Evolutionary conservation across 2,113 vertebrate genomes (phyloP).

Genomic region (Chelonoidis abingdonii): DNA sequence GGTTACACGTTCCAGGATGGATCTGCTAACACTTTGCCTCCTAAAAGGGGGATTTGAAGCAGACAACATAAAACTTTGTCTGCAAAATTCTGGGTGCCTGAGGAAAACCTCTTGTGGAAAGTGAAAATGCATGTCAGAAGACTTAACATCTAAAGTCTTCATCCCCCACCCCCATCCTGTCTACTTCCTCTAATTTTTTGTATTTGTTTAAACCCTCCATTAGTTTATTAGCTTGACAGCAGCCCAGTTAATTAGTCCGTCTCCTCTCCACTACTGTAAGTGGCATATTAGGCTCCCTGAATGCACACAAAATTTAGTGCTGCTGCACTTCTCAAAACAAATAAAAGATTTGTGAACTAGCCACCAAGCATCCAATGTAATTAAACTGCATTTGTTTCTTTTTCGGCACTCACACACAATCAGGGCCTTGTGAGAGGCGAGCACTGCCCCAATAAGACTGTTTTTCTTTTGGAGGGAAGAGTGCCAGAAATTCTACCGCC

Average conservation of each 20-base stretch:
- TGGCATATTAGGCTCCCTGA: constrained; percentile 67
- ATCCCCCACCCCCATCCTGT: constrained; percentile 62
- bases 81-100: constrained; percentile 30
- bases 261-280: constrained; percentile 74
- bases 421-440: constrained; percentile 79
- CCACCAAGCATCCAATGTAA: constrained; percentile 83
- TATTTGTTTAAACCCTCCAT: constrained; percentile 78
- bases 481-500: constrained; percentile 78
- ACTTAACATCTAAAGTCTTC: constrained; percentile 64
- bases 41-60: constrained; percentile 35
- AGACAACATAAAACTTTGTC: constrained; percentile 16
- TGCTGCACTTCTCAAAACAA: constrained; percentile 83
- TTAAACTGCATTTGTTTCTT: constrained; percentile 87
- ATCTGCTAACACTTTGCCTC: constrained; percentile 60
- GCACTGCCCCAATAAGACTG: constrained; percentile 73
- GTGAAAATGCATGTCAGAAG: constrained; percentile 50
- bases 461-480: constrained; percentile 82
- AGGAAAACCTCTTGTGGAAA: constrained; percentile 30
- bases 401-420: constrained; percentile 79
- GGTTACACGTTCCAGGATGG: constrained; percentile 68
- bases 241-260: constrained; percentile 78
- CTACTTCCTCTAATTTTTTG: constrained; percentile 74
- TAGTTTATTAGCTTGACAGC: constrained; percentile 81
- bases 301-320: constrained; percentile 81
- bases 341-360: constrained; percentile 84